phyloP scores from a whole-genome alignment of 2,888 invertebrate species.

The Atherix ibis region DNA sequence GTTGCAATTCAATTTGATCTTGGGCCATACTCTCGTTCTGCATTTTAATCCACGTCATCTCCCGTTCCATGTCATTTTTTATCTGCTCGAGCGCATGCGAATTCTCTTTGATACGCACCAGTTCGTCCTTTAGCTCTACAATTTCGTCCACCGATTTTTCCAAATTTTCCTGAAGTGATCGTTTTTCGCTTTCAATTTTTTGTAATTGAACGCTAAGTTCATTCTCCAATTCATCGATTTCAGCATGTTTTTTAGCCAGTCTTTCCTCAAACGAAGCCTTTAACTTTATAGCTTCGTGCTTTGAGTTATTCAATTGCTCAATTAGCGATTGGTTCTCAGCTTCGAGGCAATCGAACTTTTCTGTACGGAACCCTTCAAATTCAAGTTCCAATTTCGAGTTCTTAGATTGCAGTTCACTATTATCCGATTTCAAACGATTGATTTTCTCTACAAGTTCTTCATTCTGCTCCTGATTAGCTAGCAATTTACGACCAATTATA shows the following conservation, averaged over 20 bases:
- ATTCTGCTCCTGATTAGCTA: slow-evolving; percentile 39
- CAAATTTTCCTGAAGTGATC: slow-evolving; percentile 40
- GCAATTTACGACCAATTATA: slow-evolving; percentile 40
- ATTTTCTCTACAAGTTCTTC: slow-evolving; percentile 34
- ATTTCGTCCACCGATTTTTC: slow-evolving; percentile 42
- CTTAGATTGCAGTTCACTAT: slow-evolving; percentile 30
- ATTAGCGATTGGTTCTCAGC: slow-evolving; percentile 18
- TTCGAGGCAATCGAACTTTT: slow-evolving; percentile 31
- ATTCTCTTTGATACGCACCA: slow-evolving; percentile 25
- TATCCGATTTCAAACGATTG: slow-evolving; percentile 33
- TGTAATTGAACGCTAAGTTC: slow-evolving; percentile 33
- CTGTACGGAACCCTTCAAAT: slow-evolving; percentile 25
- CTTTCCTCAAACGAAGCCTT: slow-evolving; percentile 32
- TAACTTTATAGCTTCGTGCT: slow-evolving; percentile 35
- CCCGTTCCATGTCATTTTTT: slow-evolving; percentile 22
- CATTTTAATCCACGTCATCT: slow-evolving; percentile 24
- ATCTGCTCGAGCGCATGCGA: slow-evolving; percentile 22
- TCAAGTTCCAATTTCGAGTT: slow-evolving; percentile 32
- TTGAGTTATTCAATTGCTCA: slow-evolving; percentile 32
- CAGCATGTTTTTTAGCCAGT: slow-evolving; percentile 28
- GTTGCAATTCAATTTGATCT: slow-evolving; percentile 27
- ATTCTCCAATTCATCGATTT: slow-evolving; percentile 36
- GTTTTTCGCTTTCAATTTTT: slow-evolving; percentile 21
- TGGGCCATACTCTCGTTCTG: slow-evolving; percentile 29
- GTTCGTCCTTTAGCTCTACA: slow-evolving; percentile 37